Percentiles rank a stretch among this genome's conserved stretches.
Conservation (phyloP, 2,113 vertebrate species). For the Panthera uncia region DNA sequence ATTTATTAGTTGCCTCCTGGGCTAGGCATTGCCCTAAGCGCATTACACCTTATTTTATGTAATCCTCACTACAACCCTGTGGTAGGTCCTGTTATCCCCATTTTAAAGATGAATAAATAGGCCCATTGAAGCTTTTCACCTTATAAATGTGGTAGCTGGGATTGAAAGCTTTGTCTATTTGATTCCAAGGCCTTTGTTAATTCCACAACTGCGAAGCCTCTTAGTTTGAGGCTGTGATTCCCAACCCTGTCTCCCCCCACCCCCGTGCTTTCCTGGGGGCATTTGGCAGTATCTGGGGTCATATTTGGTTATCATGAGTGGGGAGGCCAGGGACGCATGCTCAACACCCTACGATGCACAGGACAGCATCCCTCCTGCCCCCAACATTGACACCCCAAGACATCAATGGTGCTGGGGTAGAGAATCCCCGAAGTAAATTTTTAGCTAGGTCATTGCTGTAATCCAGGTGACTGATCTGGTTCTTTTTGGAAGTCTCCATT, state of each 20-base stretch:
- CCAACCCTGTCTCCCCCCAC: background rate
- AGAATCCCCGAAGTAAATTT: background rate
- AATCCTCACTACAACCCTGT: background rate
- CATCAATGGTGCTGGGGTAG: background rate
- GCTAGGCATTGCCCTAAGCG: background rate
- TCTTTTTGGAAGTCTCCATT: background rate
- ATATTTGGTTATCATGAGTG: background rate
- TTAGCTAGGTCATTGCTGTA: background rate
- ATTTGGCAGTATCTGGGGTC: background rate
- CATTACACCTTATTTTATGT: background rate
- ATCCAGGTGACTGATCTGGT: background rate
- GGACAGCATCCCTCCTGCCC: too few species aligned
- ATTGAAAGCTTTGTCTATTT: background rate
- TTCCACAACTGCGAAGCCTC: background rate
- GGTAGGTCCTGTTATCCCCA: background rate
- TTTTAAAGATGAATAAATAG: conserved; percentile 46
- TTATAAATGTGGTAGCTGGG: background rate
- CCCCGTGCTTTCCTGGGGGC: background rate
- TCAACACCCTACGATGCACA: background rate
- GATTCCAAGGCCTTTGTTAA: background rate
- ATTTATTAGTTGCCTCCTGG: background rate
- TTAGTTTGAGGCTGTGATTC: background rate
- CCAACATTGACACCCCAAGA: background rate
- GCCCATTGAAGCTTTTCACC: background rate
- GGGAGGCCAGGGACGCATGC: background rate